Evolutionary conservation across 2,888 invertebrate species (phyloP).

Genomic region (Candidula unifasciata): DNA sequence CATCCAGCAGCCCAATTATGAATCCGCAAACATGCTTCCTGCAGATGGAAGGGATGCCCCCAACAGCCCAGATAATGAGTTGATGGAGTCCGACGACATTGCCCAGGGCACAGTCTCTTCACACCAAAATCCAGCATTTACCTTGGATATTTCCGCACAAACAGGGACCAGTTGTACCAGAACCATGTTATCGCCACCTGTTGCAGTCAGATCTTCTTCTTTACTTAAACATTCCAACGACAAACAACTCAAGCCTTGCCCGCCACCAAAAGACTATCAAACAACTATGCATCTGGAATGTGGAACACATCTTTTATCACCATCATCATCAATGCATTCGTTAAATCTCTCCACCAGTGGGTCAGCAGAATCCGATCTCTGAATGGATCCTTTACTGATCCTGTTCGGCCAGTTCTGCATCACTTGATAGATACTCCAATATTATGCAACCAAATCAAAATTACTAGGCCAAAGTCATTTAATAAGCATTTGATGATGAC

Average conservation of each 20-base stretch:
- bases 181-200: background rate
- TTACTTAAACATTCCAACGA: slow-evolving; percentile 15
- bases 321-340: background rate
- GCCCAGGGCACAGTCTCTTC: background rate
- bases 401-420: background rate
- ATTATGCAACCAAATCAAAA: slow-evolving; percentile 12
- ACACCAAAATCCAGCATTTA: background rate
- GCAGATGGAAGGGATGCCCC: background rate
- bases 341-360: background rate
- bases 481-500: background rate
- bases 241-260: background rate
- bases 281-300: slow-evolving; percentile 24
- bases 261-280: background rate
- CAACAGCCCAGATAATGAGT: background rate
- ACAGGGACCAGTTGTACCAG: background rate
- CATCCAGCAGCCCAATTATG: background rate
- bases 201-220: background rate
- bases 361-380: slow-evolving; percentile 6
- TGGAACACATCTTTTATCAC: background rate
- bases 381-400: no score
- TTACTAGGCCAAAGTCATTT: background rate
- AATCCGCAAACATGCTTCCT: background rate
- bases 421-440: background rate
- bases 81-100: background rate
- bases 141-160: background rate